Conservation (phyloP, 2,888 invertebrate genomes). For the Drosophila nr. medialis region DNA sequence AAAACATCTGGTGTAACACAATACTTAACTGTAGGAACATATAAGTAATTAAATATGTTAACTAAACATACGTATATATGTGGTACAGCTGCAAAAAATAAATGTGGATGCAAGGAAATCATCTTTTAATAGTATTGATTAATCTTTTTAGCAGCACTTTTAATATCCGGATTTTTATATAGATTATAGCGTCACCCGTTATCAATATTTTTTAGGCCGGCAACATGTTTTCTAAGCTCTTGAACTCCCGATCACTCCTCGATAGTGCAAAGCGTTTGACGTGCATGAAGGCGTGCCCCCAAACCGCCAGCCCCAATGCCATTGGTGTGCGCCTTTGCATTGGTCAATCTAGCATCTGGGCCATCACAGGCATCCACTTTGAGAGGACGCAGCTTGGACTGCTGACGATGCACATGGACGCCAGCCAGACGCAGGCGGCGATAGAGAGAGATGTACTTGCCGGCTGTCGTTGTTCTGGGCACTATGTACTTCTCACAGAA, state of each 20-base stretch:
- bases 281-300: constrained; percentile 59
- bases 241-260: constrained; percentile 65
- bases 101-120: background rate
- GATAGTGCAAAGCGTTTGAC: constrained; percentile 78
- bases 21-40: constrained; percentile 37
- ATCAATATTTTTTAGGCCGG: background rate
- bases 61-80: background rate
- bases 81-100: background rate
- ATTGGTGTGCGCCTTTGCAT: constrained; percentile 41
- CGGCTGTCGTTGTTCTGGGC: constrained; percentile 92
- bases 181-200: background rate
- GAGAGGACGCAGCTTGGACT: constrained; percentile 40
- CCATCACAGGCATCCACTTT: constrained; percentile 44
- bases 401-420: constrained; percentile 85
- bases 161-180: background rate
- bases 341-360: constrained; percentile 36
- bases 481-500: constrained; percentile 94
- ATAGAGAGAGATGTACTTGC: constrained; percentile 93
- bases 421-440: constrained; percentile 88
- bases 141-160: background rate
- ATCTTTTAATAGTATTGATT: background rate
- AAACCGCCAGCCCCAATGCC: constrained; percentile 54
- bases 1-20: constrained; percentile 12
- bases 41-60: constrained; percentile 9
- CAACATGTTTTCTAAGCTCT: background rate